phyloP scores from a whole-genome alignment of 1,140 invertebrate species.

The Ceratosolen fusciceps region DNA sequence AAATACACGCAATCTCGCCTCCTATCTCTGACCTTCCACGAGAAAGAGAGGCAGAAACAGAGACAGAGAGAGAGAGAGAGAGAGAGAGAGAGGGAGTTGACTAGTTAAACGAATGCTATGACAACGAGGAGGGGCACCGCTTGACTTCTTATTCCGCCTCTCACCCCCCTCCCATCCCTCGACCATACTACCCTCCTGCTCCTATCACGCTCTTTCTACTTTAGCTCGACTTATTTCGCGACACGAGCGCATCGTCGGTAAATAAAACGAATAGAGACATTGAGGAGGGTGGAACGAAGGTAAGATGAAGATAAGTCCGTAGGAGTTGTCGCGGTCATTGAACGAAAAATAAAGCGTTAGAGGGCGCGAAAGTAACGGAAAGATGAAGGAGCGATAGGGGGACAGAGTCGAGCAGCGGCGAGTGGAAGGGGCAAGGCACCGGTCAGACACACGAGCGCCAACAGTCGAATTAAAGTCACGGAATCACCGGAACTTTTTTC shows the following conservation, averaged over 20 bases:
- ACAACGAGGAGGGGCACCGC: background rate
- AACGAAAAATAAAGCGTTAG: constrained; percentile 1
- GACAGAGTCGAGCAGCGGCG: too few species aligned
- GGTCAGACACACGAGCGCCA: constrained; percentile 17
- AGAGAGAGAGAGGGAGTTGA: background rate
- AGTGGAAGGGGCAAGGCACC: constrained; percentile 15
- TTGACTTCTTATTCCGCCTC: background rate
- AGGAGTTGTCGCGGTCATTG: background rate
- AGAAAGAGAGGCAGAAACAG: background rate
- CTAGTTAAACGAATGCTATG: background rate
- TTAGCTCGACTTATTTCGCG: background rate
- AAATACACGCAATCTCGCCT: background rate
- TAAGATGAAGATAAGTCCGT: constrained; percentile 9
- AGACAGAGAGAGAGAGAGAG: too few species aligned
- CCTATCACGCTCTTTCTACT: background rate
- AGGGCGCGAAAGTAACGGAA: background rate
- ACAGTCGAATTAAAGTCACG: background rate
- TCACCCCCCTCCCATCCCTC: background rate
- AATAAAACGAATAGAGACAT: constrained; percentile 24
- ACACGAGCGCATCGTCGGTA: constrained; percentile 16
- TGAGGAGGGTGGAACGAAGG: background rate
- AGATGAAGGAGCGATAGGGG: constrained; percentile 1
- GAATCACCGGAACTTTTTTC: too few species aligned
- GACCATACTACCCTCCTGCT: background rate
- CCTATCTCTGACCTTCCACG: background rate